phyloP scores from a whole-genome alignment of 2,113 vertebrate genomes.

The Brachyhypopomus occidentalis region DNA sequence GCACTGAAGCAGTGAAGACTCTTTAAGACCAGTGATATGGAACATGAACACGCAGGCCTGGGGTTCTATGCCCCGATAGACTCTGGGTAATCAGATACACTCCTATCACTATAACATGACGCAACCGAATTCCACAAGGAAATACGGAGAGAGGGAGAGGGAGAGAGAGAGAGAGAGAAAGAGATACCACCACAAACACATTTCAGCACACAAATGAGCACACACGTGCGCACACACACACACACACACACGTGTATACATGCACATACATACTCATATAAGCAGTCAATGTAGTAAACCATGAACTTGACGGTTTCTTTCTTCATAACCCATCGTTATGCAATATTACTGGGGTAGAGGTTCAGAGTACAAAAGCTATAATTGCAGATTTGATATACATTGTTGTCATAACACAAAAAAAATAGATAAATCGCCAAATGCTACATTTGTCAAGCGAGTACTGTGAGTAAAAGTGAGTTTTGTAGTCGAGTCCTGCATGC shows the following conservation, averaged over 20 bases:
- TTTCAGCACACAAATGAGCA: background rate
- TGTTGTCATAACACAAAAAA: background rate
- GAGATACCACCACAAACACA: too few relatives aligned
- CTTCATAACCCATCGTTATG: background rate
- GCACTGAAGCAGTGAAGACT: background rate
- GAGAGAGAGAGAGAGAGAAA: too few relatives aligned
- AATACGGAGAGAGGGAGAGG: slow-evolving; percentile 1
- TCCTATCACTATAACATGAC: slow-evolving; percentile 21
- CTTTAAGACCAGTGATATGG: background rate
- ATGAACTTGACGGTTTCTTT: background rate
- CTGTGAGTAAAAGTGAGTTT: background rate
- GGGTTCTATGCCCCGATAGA: background rate
- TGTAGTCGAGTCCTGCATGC: background rate
- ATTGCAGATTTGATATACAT: background rate
- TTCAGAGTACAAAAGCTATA: background rate
- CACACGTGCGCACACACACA: background rate
- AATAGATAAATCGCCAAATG: background rate
- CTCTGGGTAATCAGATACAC: slow-evolving; percentile 2
- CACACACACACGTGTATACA: background rate
- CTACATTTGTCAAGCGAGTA: too few relatives aligned
- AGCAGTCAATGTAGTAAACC: background rate
- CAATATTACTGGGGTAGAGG: background rate
- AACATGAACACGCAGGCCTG: background rate
- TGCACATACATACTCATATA: too few relatives aligned
- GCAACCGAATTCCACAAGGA: slow-evolving; percentile 36